Evolutionary conservation across 2,888 invertebrate species (phyloP), one percentile per base, ranked within the genome.

Genomic region (Pyrochroa serraticornis): DNA sequence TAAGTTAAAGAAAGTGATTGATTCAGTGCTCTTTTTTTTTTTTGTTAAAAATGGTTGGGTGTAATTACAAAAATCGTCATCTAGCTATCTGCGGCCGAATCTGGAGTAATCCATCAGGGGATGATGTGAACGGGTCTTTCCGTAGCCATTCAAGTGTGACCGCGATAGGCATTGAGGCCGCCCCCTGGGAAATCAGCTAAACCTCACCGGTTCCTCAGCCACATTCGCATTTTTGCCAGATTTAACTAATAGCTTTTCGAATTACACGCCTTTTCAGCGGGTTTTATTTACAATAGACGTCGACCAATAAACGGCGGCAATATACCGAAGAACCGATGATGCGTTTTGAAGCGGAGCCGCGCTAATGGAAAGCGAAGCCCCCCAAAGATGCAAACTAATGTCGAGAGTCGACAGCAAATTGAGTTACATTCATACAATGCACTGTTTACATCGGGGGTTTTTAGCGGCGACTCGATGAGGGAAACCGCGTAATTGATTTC

Each of bases 91-190:
- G 34, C 34, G 34, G 44, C 46, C 53, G 59, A 55, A 59, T 42
- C 54, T 55, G 49, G 49, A 50, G 60, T 60, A 60, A 60, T 60
- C 60, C 60, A 60, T 78, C 78, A 76, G 75, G 75, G 75, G 75
- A 74, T 74, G 76, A 74, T 72, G 75, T 72, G 75, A 76, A 73
- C 69, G 72, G 68, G 66, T 69, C 76, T 77, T 77, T 77, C 75
- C 74, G 75, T 74, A 74, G 70, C 76, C 77, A 78, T 78, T 79
- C 74, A 78, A 79, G 78, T 77, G 78, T 79, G 78, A 76, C 78
- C 77, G 77, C 75, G 77, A 79, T 78, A 78, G 73, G 75, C 75
- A 75, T 76, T 76, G 73, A 75, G 67, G 71, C 67, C 58, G 62
- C 64, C 79, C 75, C 76, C 59, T 64, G 79, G 79, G 79, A 79